Conservation (phyloP, 2,888 invertebrate genomes). For the Scelioninae gen. 1 region DNA sequence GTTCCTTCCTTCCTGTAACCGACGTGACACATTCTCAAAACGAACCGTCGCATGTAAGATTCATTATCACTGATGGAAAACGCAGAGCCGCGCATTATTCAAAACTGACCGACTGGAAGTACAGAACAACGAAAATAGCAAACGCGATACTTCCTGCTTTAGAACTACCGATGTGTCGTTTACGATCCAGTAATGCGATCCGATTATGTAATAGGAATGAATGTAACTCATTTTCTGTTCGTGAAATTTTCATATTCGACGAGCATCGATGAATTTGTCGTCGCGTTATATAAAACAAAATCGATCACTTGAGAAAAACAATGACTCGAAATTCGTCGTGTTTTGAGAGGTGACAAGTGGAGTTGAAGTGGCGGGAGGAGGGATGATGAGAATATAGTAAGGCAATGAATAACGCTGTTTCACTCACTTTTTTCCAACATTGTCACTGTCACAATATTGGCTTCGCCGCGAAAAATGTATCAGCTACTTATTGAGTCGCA, state of each 20-base stretch:
- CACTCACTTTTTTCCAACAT: slow-evolving; percentile 84
- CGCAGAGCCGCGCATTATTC: slow-evolving; percentile 22
- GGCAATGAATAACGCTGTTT: slow-evolving; percentile 13
- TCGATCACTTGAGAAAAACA: slow-evolving; percentile 15
- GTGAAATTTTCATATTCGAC: not conserved
- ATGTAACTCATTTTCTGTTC: slow-evolving; percentile 44
- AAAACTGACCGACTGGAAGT: slow-evolving; percentile 57
- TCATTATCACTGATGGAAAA: slow-evolving; percentile 29
- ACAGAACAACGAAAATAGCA: slow-evolving; percentile 70
- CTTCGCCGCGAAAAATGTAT: slow-evolving; percentile 44
- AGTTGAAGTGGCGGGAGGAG: not conserved
- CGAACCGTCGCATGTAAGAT: slow-evolving; percentile 11
- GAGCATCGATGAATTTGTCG: slow-evolving; percentile 2
- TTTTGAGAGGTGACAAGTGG: not conserved
- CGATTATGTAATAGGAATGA: slow-evolving; percentile 73
- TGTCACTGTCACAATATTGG: slow-evolving; percentile 67
- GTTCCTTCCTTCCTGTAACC: too few species aligned
- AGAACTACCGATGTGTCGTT: slow-evolving; percentile 57
- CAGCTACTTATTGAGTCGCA: slow-evolving; percentile 41
- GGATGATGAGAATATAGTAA: not conserved
- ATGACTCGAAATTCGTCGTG: slow-evolving; percentile 11
- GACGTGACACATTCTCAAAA: too few species aligned
- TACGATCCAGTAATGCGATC: slow-evolving; percentile 73
- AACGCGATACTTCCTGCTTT: slow-evolving; percentile 69
- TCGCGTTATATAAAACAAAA: slow-evolving; percentile 32